Evolutionary conservation across 2,113 vertebrate genomes (phyloP).

Genomic region (Amphiprion ocellaris): DNA sequence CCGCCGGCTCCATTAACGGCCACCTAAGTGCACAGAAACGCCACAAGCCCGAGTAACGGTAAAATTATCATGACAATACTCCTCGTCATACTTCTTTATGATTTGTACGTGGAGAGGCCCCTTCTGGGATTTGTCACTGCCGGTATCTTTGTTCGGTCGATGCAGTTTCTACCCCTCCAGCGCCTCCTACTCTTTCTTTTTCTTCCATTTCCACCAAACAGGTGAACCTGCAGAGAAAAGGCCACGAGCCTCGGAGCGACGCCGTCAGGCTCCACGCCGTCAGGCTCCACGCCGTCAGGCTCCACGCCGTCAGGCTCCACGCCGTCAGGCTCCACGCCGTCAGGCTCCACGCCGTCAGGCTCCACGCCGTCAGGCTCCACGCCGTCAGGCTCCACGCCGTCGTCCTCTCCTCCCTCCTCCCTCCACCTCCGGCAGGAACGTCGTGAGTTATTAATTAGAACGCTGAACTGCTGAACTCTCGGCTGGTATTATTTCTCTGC

Average conservation of each 20-base stretch:
- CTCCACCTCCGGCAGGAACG: constrained; percentile 31
- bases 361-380: constrained; percentile 31
- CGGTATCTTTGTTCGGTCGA: constrained; percentile 18
- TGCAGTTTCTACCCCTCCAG: neutral
- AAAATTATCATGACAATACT: constrained; percentile 64
- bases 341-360: constrained; percentile 39
- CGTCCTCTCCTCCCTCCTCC: neutral
- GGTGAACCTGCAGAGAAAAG: constrained; percentile 11
- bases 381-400: constrained; percentile 12
- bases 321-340: constrained; percentile 27
- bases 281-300: constrained; percentile 31
- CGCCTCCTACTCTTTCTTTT: neutral
- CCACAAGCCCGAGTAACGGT: constrained; percentile 34
- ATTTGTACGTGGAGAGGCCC: constrained; percentile 11
- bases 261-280: constrained; percentile 12
- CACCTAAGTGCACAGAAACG: constrained; percentile 36
- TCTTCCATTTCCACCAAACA: constrained; percentile 18
- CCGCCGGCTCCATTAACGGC: constrained; percentile 56
- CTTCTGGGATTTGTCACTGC: constrained; percentile 26
- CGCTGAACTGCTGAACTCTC: constrained; percentile 71
- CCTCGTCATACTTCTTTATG: constrained; percentile 36
- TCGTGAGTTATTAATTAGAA: constrained; percentile 64
- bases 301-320: constrained; percentile 31
- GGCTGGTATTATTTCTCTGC: constrained; percentile 51
- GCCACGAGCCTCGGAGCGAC: constrained; percentile 8